phyloP scores from a whole-genome alignment of 2,113 vertebrate genomes.

The Noturus placidus region DNA sequence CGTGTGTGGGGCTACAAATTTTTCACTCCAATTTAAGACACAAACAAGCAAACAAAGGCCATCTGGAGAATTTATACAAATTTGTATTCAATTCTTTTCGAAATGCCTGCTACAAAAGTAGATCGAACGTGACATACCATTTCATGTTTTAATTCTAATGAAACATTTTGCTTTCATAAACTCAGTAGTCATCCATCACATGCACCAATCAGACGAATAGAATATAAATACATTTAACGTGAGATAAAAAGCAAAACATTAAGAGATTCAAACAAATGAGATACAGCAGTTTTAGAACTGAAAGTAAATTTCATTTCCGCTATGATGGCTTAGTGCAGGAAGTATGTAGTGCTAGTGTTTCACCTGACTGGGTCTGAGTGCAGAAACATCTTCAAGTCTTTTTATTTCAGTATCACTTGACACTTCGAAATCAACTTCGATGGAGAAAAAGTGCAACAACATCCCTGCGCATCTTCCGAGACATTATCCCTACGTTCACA shows the following conservation, averaged over 20 bases:
- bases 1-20: neutral
- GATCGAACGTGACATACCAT: conserved; percentile 58
- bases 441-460: conserved; percentile 76
- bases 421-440: neutral
- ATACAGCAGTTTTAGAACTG: conserved; percentile 83
- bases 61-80: conserved; percentile 47
- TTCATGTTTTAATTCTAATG: conserved; percentile 66
- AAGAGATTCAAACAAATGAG: conserved; percentile 45
- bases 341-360: neutral
- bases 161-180: conserved; percentile 56
- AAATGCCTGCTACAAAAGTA: conserved; percentile 68
- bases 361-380: conserved; percentile 74
- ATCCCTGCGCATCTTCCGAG: neutral
- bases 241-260: conserved; percentile 63
- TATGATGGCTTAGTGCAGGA: conserved; percentile 87
- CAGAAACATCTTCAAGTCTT: conserved; percentile 76
- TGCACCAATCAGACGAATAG: conserved; percentile 77
- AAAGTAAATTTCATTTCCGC: conserved; percentile 79
- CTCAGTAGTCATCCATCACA: conserved; percentile 85
- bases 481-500: neutral
- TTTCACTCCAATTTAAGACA: conserved; percentile 18
- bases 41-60: conserved; percentile 58
- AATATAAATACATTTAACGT: conserved; percentile 73
- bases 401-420: neutral
- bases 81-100: conserved; percentile 61